Base-by-base conservation (phyloP, 1,140 invertebrate species). In the Tenebrio molitor region DNA sequence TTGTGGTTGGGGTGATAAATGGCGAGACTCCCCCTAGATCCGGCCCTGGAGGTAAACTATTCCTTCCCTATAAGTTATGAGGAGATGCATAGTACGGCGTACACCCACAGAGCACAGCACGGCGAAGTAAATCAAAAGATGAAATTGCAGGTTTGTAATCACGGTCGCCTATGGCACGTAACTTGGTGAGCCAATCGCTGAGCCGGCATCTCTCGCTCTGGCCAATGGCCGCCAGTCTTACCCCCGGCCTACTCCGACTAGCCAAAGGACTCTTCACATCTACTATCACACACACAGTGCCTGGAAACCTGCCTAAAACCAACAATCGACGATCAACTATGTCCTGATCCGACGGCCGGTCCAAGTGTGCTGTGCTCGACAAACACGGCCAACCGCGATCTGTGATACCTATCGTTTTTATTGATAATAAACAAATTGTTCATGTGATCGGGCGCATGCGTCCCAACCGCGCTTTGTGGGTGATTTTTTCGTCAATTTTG, bases 151-250 rank as follows among this genome's bases (percentile, higher is more conserved):
- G 78, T 80, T 78, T 80, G 72, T 77, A 76, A 80, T 78, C 79
- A 75, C 74, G 69, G 75, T 77, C 71, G 76, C 78, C 78, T 74
- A 63, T 73, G 77, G 79, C 79, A 74, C 76, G 77, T 79, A 79
- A 77, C 76, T 78, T 75, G 77, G 78, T 78, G 77, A 75, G 74
- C 79, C 79, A 80, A 80, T 81, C 76, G 74, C 74, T 68, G 71
- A 58, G 75, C 72, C 67, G 72, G 66, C 73, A 72, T 65, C 75
- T 71, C 74, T 50, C 73, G 72, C 63, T 75, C 77, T 76, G 77
- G 78, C 80, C 79, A 80, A 80, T 80, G 80, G 79, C 79, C 80
- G 80, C 70, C 74, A 78, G 79, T 75, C 74, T 79, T 77, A 74
- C 79, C 76, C 78, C 78, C 75, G 75, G 77, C 79, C 21, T 34